phyloP scores from a whole-genome alignment of 2,113 vertebrate genomes.

The Columbina picui region DNA sequence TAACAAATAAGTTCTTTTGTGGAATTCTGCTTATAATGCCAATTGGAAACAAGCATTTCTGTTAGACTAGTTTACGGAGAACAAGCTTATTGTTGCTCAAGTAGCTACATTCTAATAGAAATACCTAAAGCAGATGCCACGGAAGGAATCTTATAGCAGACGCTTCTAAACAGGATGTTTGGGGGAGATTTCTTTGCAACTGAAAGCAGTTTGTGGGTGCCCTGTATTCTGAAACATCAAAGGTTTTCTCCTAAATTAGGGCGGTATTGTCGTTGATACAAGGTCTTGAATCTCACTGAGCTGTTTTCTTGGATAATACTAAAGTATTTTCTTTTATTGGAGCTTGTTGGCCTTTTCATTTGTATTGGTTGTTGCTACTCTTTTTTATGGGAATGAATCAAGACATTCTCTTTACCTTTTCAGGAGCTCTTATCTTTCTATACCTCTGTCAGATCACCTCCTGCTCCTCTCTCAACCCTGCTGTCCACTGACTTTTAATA shows the following conservation, averaged over 20 bases:
- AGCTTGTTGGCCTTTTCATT: neutral
- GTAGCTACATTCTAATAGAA: neutral
- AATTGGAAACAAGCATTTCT: neutral
- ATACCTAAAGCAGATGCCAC: neutral
- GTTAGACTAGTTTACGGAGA: neutral
- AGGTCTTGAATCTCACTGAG: neutral
- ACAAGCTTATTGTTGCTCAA: neutral
- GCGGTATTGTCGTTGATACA: neutral
- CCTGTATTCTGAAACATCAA: neutral
- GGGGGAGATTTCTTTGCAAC: neutral
- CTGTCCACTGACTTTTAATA: conserved; percentile 58
- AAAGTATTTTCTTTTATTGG: neutral
- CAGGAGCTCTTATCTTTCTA: conserved; percentile 22
- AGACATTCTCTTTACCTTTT: conserved; percentile 16
- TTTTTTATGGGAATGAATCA: neutral
- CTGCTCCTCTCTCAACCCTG: conserved; percentile 49
- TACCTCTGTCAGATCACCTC: conserved; percentile 32
- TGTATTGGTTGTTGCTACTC: conserved; percentile 1
- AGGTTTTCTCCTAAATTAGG: neutral
- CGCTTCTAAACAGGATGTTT: neutral
- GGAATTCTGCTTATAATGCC: neutral
- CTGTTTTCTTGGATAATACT: neutral
- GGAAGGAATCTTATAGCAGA: neutral
- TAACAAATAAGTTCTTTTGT: neutral
- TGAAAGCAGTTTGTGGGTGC: neutral